These are phyloP conservation scores for Drosophila mettleri DNA, from an alignment of 2,888 invertebrate species.

Conservation along the genomic window DNA sequence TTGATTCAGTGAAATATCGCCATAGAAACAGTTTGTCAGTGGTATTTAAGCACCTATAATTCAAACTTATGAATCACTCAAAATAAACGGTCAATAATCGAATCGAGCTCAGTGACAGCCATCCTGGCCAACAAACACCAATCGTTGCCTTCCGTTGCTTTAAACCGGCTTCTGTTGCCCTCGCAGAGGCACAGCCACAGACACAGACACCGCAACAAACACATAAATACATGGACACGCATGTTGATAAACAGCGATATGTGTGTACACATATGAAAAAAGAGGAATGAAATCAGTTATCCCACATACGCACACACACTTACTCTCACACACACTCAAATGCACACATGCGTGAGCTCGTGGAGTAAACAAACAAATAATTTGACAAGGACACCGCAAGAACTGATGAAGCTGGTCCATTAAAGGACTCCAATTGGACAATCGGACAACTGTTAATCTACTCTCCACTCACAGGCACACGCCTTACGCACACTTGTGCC, in stretches of 20 bases:
- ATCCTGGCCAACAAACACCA: neutral
- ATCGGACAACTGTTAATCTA: neutral
- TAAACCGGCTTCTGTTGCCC: constrained; percentile 11
- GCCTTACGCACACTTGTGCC: neutral
- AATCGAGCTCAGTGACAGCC: constrained; percentile 1
- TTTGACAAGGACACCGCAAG: constrained; percentile 14
- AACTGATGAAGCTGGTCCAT: constrained; percentile 6
- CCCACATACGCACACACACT: neutral
- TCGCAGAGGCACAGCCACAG: neutral
- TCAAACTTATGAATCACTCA: neutral
- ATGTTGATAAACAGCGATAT: constrained; percentile 12
- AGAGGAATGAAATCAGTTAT: neutral
- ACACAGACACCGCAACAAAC: constrained; percentile 1
- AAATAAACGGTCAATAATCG: constrained; percentile 15
- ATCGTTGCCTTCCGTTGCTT: neutral
- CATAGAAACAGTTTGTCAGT: neutral
- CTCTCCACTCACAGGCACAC: neutral
- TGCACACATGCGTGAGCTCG: constrained; percentile 4
- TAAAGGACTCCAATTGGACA: constrained; percentile 1
- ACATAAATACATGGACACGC: neutral
- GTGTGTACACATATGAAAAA: neutral
- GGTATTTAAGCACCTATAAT: constrained; percentile 4
- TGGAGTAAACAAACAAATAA: constrained; percentile 20
- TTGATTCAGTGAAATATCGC: constrained; percentile 19
- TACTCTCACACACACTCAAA: neutral